Evolutionary conservation across 2,888 invertebrate genomes (phyloP), one percentile per base, ranked within the genome.

Genomic region (Catocala sponsa): DNA sequence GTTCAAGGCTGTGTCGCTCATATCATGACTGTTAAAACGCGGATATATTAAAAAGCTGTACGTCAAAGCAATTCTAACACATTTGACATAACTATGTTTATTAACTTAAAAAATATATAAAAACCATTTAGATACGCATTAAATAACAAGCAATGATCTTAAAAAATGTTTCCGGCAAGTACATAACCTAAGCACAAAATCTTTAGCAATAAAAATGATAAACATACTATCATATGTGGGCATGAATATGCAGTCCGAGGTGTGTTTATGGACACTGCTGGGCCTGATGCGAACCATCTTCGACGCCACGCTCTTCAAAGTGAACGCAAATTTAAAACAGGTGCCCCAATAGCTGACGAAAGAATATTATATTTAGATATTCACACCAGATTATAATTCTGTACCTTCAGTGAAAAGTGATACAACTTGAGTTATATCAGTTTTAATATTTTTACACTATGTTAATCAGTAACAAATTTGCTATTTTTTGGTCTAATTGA

Each of bases 221-320:
- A 93, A 93, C 69, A 76, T 93, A 60, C 76, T 94, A 2, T 90
- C 92, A 0, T 93, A 92, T 59, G 75, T 94, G 33, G 95, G 95
- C 38, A 87, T 95, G 84, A 88, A 88, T 60, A 80, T 91, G 76
- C 95, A 95, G 73, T 88, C 92, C 0, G 95, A 95, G 79, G 88
- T 95, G 1, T 90, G 95, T 66, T 70, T 95, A 58, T 92, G 95
- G 90, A 93, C 94, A 4, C 68, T 95, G n/a, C 70, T 95, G 51
- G 95, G 95, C 42, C 89, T 95, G 35, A 72, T 94, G 67, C 83
- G 91, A 52, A 94, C 95, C 0, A 92, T 95, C 56, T 94, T 95
- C 68, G 95, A 95, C 74, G 94, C 94, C 10, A 95, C 95, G 0
- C 88, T 95, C 62, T 94, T 95, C 79, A 92, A 94, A 85, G 90